Evolutionary conservation across 2,113 vertebrate genomes (phyloP).

Genomic region (Sprattus sprattus): DNA sequence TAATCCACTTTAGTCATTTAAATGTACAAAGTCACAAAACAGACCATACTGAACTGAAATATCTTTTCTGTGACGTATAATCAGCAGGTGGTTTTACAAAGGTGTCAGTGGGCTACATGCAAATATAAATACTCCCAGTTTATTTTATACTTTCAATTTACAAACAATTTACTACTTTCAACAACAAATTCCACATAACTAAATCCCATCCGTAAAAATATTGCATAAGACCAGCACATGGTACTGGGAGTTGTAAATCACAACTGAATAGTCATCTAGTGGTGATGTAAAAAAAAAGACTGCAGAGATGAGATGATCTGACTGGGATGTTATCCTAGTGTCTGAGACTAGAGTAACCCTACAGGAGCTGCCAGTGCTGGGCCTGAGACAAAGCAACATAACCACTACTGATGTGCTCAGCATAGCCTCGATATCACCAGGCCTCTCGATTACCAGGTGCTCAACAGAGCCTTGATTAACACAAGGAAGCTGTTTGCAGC

Average conservation of each 20-base stretch:
- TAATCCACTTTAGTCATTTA: not conserved
- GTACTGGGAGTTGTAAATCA: not conserved
- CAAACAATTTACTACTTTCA: no score
- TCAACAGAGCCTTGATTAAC: not conserved
- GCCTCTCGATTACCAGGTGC: not conserved
- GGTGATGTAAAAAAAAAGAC: not conserved
- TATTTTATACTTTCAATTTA: not conserved
- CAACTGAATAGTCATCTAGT: not conserved
- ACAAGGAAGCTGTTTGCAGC: not conserved
- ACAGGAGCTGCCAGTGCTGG: no score
- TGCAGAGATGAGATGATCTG: not conserved
- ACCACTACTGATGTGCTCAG: not conserved
- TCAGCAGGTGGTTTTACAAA: not conserved
- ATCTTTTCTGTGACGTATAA: not conserved
- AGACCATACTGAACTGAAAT: not conserved
- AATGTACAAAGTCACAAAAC: not conserved
- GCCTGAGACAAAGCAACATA: not conserved
- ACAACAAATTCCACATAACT: not conserved
- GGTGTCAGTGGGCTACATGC: not conserved
- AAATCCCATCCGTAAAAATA: not conserved
- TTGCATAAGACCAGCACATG: not conserved
- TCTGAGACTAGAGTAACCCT: not conserved
- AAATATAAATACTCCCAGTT: constrained; percentile 19
- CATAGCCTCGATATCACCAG: not conserved
- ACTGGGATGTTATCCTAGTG: not conserved